A percentile compares a stretch with the other conserved stretches of the same genome.
Conservation (phyloP, 2,797 vertebrate species). For the Danio tinwini region DNA sequence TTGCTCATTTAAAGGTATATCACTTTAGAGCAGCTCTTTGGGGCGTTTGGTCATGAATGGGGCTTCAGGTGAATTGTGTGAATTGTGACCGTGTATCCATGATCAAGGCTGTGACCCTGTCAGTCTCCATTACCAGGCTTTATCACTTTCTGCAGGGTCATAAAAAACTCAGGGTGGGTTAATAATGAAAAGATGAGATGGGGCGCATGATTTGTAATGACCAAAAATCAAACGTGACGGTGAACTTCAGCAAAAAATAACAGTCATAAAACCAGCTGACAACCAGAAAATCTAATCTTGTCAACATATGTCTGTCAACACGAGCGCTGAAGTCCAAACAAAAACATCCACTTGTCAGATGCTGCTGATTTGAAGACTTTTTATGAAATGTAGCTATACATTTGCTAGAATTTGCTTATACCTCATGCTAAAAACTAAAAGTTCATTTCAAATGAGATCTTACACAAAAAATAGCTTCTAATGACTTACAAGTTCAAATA, state of each 20-base stretch:
- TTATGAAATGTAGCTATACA: neutral
- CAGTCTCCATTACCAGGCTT: constrained; percentile 30
- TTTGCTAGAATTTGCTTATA: too few species aligned
- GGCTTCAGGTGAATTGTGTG: neutral
- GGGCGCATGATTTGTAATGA: constrained; percentile 18
- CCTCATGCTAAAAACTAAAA: too few species aligned
- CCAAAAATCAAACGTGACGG: constrained; percentile 42
- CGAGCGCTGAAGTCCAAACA: constrained; percentile 20
- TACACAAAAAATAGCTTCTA: too few species aligned
- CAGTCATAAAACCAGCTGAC: constrained; percentile 15
- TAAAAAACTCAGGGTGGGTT: constrained; percentile 22
- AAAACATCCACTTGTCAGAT: neutral
- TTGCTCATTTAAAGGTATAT: constrained; percentile 8
- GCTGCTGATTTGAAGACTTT: neutral
- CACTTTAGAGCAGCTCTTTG: constrained; percentile 18
- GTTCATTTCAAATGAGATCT: too few species aligned
- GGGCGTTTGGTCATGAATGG: constrained; percentile 14
- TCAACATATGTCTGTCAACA: constrained; percentile 3
- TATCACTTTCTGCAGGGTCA: constrained; percentile 2
- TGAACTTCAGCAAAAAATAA: constrained; percentile 15
- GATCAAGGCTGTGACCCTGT: constrained; percentile 39
- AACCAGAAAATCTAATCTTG: constrained; percentile 16
- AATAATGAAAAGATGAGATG: constrained; percentile 27
- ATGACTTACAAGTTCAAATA: too few species aligned
- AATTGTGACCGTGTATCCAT: constrained; percentile 17